phyloP scores from a whole-genome alignment of 2,888 invertebrate species.

The Catocala sponsa region DNA sequence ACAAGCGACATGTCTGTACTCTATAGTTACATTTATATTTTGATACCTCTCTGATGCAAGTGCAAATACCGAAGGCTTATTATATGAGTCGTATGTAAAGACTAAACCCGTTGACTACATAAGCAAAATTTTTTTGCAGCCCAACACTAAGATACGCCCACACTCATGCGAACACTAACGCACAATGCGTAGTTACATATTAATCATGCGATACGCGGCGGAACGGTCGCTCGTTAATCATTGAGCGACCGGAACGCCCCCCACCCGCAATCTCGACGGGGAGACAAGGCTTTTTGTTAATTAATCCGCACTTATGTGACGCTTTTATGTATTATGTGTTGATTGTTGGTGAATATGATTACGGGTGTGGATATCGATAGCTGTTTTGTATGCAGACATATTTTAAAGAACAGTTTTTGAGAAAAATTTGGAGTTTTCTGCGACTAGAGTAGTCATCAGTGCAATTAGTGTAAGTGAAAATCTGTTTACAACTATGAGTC shows the following conservation, averaged over 20 bases:
- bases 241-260: conserved; percentile 75
- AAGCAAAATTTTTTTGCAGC: conserved; percentile 39
- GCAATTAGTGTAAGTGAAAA: no score
- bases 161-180: conserved; percentile 54
- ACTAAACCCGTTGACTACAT: conserved; percentile 4
- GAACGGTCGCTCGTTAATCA: conserved; percentile 83
- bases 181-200: conserved; percentile 79
- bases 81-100: no score
- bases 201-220: conserved; percentile 82
- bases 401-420: no score
- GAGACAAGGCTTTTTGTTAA: conserved; percentile 81
- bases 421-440: no score
- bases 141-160: conserved; percentile 50
- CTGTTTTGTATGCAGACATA: not conserved
- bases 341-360: conserved; percentile 38
- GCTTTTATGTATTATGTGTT: conserved; percentile 58
- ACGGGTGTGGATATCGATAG: not conserved
- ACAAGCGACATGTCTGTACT: no score
- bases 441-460: no score
- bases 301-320: conserved; percentile 75
- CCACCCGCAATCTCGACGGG: conserved; percentile 62
- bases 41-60: no score
- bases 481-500: no score
- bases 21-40: no score
- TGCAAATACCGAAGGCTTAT: no score